Evolutionary conservation across 1,140 invertebrate species (phyloP), one percentile per base, ranked within the genome.

Genomic region (Gryllus bimaculatus): DNA sequence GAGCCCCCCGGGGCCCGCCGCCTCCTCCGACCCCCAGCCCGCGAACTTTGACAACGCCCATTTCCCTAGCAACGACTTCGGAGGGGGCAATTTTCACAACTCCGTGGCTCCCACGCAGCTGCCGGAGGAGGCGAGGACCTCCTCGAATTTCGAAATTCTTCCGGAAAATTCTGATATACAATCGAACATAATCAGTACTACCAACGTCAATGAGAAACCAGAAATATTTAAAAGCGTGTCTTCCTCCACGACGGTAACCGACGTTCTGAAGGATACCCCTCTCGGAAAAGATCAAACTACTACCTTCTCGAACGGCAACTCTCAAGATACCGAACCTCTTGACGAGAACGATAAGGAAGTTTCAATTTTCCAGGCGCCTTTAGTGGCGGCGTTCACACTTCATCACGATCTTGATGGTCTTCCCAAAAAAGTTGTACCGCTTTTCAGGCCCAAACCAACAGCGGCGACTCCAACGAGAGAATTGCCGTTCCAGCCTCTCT

Each of bases 361-460:
- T 13, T 93, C 93, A 83, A 93, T 95, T 76, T 93, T 92, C 83
- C 90, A 91, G 81, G 93, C 93, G 8, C 93, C 93, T 0, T 83
- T 95, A 48, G 91, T 94, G 0, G 92, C 93, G 2, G 93, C 93
- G 0, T 95, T 95, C 82, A 94, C 93, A 0, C 92, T 95, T 5
- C 92, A 94, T 81, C 91, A 94, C 84, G 93, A 95, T 82, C 92
- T 91, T 77, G 87, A 88, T 48, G 93, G 93, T 1, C 83, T 91
- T 20, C 92, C 93, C 0, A 91, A 92, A 80, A 93, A 90, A 83
- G 92, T 94, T 5, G 91, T 93, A 78, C 93, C 93, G 5, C 89
- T 93, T 78, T 88, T 87, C 81, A 85, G 86, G 79, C 85, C 84
- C 0, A 54, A 74, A 79, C 80, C 6, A 81, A 82, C n/a, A 83